phyloP scores from a whole-genome alignment of 2,113 vertebrate species.

The Psephotus haematonotus region DNA sequence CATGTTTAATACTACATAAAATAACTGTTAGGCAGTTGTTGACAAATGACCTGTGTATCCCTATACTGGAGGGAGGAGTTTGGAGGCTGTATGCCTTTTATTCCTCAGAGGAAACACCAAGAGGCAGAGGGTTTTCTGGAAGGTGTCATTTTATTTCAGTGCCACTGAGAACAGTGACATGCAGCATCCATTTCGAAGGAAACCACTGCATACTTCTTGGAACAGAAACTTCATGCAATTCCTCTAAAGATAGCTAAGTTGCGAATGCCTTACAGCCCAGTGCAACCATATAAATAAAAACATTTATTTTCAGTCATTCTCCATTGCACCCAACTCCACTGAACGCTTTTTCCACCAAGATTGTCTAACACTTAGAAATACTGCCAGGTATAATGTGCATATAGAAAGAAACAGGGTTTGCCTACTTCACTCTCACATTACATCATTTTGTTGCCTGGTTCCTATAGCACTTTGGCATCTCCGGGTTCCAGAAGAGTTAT shows the following conservation, averaged over 20 bases:
- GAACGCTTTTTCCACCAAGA: neutral
- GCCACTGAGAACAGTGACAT: neutral
- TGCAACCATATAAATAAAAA: fast-evolving
- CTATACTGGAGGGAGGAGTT: neutral
- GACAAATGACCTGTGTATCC: neutral
- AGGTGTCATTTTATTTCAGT: neutral
- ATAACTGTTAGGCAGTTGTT: neutral
- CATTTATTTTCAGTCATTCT: neutral
- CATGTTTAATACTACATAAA: neutral
- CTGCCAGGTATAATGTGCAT: neutral
- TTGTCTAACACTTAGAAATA: neutral
- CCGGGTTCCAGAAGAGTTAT: neutral
- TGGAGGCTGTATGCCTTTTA: neutral
- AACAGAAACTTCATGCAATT: neutral
- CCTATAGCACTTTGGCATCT: neutral
- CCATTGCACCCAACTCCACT: neutral
- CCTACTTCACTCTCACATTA: neutral
- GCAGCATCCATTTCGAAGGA: neutral
- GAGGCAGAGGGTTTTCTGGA: neutral
- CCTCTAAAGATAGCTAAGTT: neutral
- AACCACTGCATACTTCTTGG: neutral
- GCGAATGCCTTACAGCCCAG: neutral
- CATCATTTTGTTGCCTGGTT: neutral
- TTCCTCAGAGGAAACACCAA: neutral
- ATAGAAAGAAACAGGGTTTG: neutral